A percentile compares a stretch with the other conserved stretches of the same genome.
These are phyloP conservation scores for Agapornis roseicollis DNA, from an alignment of 2,113 vertebrate species.

Conservation along the genomic window DNA sequence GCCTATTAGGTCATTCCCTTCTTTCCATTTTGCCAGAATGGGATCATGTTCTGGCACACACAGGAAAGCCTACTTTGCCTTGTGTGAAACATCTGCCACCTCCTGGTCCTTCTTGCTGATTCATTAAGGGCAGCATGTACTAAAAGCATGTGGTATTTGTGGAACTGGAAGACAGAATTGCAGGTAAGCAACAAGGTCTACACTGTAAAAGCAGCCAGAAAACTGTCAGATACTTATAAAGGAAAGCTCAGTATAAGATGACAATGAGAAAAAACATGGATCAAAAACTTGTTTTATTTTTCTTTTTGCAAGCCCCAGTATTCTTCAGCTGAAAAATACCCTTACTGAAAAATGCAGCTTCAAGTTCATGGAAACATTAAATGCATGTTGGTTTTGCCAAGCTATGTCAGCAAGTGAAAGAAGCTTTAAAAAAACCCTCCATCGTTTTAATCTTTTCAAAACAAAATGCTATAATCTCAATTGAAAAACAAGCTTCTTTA, in stretches of 20 bases:
- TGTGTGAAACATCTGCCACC: neutral
- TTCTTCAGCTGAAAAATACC: neutral
- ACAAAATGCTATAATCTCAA: neutral
- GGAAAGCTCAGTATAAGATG: neutral
- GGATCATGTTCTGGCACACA: fast-evolving
- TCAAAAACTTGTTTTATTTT: neutral
- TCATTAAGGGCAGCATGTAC: fast-evolving
- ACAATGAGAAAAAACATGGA: neutral
- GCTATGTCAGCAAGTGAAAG: neutral
- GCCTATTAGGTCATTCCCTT: neutral
- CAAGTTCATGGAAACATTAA: neutral
- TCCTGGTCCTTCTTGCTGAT: neutral
- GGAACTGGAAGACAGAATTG: neutral
- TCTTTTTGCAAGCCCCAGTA: neutral
- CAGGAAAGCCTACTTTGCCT: neutral
- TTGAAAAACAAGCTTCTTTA: neutral
- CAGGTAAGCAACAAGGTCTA: neutral
- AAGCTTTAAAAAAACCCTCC: fast-evolving
- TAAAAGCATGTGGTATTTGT: neutral
- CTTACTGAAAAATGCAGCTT: neutral
- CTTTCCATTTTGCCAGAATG: neutral
- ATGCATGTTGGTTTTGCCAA: neutral
- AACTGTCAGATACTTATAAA: neutral
- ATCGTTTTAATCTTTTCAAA: neutral
- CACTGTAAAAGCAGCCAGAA: neutral